Percentiles rank a stretch among this genome's conserved stretches.
phyloP scores from a whole-genome alignment of 2,113 vertebrate genomes.

The Daubentonia madagascariensis region DNA sequence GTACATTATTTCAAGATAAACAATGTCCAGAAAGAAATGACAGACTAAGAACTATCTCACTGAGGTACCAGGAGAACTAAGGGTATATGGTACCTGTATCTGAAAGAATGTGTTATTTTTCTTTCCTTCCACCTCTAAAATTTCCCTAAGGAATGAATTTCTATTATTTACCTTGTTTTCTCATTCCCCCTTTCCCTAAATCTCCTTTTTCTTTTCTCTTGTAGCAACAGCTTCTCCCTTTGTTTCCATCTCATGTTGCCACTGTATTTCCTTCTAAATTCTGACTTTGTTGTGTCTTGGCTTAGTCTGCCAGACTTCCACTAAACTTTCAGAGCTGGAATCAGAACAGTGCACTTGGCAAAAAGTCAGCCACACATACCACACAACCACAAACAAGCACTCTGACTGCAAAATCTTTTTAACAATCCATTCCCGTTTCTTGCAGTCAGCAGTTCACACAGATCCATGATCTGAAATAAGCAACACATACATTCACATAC shows the following conservation, averaged over 20 bases:
- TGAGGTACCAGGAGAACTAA: not conserved
- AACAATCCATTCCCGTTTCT: constrained; percentile 32
- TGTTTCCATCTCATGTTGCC: not conserved
- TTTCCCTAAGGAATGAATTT: not conserved
- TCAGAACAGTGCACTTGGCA: constrained; percentile 49
- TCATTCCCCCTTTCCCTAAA: not conserved
- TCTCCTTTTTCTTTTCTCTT: not conserved
- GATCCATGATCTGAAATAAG: constrained; percentile 36
- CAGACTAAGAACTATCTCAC: not conserved
- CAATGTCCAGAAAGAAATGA: not conserved
- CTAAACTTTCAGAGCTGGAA: constrained; percentile 28
- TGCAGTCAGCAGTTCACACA: constrained; percentile 60
- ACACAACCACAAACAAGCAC: constrained; percentile 59
- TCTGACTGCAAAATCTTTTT: constrained; percentile 67
- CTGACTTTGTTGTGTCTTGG: constrained; percentile 45
- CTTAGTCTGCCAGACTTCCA: constrained; percentile 20
- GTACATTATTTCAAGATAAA: not conserved
- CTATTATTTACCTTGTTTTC: not conserved
- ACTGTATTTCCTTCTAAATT: not conserved
- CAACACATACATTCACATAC: not conserved
- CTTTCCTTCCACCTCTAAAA: not conserved
- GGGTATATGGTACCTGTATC: not conserved
- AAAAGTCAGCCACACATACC: constrained; percentile 61
- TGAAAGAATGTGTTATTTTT: not conserved
- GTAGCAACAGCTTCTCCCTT: not conserved